Evolutionary conservation across 2,888 invertebrate genomes (phyloP).

Genomic region (Hecatera dysodea): DNA sequence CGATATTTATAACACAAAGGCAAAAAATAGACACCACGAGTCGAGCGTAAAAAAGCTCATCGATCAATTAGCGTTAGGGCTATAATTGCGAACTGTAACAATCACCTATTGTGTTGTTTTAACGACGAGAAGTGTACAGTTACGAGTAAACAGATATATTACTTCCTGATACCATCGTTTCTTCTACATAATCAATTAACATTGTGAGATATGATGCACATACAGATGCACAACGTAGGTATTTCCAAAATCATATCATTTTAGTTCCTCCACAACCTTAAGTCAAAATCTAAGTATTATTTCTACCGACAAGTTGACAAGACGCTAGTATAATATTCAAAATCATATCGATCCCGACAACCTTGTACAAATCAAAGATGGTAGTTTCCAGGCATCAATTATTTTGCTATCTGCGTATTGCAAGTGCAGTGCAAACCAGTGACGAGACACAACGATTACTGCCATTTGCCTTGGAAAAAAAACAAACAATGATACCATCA

Average conservation of each 20-base stretch:
- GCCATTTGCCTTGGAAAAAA: conserved; percentile 57
- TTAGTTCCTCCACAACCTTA: not conserved
- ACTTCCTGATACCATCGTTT: not conserved
- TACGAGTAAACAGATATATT: conserved; percentile 2
- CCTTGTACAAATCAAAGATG: conserved; percentile 35
- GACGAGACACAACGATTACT: conserved; percentile 50
- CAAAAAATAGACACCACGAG: not conserved
- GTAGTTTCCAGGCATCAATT: conserved; percentile 46
- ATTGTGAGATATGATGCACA: not conserved
- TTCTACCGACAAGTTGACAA: not conserved
- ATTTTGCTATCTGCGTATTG: conserved; percentile 50
- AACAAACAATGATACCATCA: conserved; percentile 54
- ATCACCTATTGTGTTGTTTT: conserved; percentile 56
- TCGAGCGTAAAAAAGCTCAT: conserved; percentile 22
- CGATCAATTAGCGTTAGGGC: conserved; percentile 45
- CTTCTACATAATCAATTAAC: not conserved
- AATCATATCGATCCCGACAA: conserved; percentile 9
- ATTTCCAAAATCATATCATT: not conserved
- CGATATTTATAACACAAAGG: conserved; percentile 1
- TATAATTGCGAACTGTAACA: conserved; percentile 52
- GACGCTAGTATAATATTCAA: not conserved
- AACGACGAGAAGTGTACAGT: conserved; percentile 25
- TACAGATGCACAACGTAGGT: too few relatives aligned
- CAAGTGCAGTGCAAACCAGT: conserved; percentile 29
- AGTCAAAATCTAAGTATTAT: too few relatives aligned